Conservation (phyloP, 2,113 vertebrate species). For the Coryphaenoides rupestris region DNA sequence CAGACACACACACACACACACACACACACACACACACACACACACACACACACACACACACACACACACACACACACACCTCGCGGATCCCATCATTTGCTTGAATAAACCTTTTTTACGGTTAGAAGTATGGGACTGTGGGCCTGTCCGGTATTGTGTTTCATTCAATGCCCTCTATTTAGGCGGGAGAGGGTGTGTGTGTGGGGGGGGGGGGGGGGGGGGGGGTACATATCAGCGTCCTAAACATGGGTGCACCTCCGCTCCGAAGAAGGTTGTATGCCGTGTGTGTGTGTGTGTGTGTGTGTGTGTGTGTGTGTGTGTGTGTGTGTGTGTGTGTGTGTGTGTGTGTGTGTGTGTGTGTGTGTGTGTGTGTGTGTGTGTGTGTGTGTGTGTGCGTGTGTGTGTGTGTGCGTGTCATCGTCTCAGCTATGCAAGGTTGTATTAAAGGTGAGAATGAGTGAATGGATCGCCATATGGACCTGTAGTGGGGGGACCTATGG, state of each 20-base stretch:
- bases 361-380: too few relatives aligned
- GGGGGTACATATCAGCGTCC: constrained; percentile 79
- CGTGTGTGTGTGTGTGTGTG: too few relatives aligned
- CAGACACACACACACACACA: too few relatives aligned
- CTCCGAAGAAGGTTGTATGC: constrained; percentile 38
- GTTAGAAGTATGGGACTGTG: constrained; percentile 81
- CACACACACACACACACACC: constrained; percentile 59
- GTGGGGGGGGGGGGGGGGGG: constrained; percentile 62
- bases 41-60: too few relatives aligned
- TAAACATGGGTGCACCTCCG: constrained; percentile 64
- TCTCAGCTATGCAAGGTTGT: constrained; percentile 50
- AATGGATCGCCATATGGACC: constrained; percentile 9
- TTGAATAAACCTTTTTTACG: constrained; percentile 96
- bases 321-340: too few relatives aligned
- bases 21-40: too few relatives aligned
- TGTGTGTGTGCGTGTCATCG: constrained; percentile 43
- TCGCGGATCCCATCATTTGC: constrained; percentile 97
- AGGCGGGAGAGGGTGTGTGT: too few relatives aligned
- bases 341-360: too few relatives aligned
- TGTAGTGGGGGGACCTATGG: too few relatives aligned
- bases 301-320: too few relatives aligned
- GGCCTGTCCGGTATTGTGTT: constrained; percentile 88
- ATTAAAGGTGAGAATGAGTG: constrained; percentile 8
- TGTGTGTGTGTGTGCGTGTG: background rate
- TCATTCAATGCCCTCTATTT: constrained; percentile 87